Evolutionary conservation across 2,888 invertebrate species (phyloP).

Genomic region (Ormyrus rosae): DNA sequence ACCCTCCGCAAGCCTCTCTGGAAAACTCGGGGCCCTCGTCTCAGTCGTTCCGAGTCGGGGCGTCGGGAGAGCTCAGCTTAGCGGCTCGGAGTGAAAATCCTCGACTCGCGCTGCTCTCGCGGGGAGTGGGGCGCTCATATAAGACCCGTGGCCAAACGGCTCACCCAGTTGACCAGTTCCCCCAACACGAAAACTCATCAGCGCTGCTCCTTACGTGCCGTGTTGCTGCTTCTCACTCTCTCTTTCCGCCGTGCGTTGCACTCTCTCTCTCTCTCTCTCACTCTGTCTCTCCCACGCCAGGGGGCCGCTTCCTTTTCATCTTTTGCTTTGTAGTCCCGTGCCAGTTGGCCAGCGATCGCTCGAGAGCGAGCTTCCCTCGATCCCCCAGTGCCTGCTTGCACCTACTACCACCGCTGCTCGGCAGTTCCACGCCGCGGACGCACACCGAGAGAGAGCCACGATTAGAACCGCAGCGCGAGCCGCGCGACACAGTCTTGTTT

Average conservation of each 20-base stretch:
- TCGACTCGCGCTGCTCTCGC: no score
- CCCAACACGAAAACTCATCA: constrained; percentile 74
- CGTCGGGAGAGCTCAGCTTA: no score
- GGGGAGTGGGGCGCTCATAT: constrained; percentile 56
- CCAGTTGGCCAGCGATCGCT: not conserved
- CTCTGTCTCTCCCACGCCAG: constrained; percentile 14
- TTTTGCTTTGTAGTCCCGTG: constrained; percentile 28
- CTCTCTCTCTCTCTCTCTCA: constrained; percentile 63
- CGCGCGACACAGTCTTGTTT: not conserved
- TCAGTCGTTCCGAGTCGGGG: no score
- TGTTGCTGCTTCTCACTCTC: constrained; percentile 43
- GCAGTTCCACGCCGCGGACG: no score
- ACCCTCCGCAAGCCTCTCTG: no score
- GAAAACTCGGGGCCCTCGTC: no score
- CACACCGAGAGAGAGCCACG: no score
- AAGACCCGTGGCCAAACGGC: constrained; percentile 71
- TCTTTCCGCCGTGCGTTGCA: constrained; percentile 62
- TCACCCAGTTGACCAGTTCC: constrained; percentile 74
- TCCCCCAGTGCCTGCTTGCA: not conserved
- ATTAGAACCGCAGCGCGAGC: not conserved
- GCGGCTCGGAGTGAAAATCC: no score
- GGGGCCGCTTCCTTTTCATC: constrained; percentile 2
- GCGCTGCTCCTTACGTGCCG: constrained; percentile 69
- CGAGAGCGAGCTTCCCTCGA: not conserved
- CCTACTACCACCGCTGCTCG: not conserved